Evolutionary conservation across 2,888 invertebrate genomes (phyloP).

Genomic region (Volucella inflata): DNA sequence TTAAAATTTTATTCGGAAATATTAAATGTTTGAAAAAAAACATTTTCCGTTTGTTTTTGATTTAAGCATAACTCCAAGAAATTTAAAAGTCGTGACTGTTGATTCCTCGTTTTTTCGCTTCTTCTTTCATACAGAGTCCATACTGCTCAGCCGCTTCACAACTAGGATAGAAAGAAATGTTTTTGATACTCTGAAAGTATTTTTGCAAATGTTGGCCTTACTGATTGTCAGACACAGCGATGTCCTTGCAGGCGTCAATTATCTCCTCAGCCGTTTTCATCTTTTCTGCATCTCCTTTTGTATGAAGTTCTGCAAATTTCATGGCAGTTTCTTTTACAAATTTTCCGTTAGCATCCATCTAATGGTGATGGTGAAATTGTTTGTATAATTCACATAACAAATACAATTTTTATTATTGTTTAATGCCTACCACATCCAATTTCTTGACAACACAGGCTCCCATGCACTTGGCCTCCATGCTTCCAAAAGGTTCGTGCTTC

Average conservation of each 20-base stretch:
- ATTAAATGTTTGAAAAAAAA: too few species aligned
- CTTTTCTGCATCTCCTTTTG: slow-evolving; percentile 77
- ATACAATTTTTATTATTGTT: not conserved
- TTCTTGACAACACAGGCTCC: slow-evolving; percentile 79
- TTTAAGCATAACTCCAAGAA: too few species aligned
- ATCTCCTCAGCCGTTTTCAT: slow-evolving; percentile 77
- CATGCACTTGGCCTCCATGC: slow-evolving; percentile 79
- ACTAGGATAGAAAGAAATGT: not conserved
- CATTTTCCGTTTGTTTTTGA: too few species aligned
- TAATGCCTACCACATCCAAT: slow-evolving; percentile 71
- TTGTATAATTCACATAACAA: not conserved
- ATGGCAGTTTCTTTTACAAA: slow-evolving; percentile 74
- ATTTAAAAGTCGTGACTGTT: slow-evolving; percentile 45
- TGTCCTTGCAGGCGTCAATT: slow-evolving; percentile 76
- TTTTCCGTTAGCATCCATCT: slow-evolving; percentile 79
- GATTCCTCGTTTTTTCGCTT: slow-evolving; percentile 77
- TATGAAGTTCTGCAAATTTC: slow-evolving; percentile 76
- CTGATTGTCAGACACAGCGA: slow-evolving; percentile 77
- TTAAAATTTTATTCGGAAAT: too few species aligned
- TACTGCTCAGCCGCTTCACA: slow-evolving; percentile 81
- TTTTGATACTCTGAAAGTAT: not conserved
- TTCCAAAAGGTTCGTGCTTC: slow-evolving; percentile 76
- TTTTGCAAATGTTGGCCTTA: not conserved
- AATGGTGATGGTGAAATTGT: not conserved
- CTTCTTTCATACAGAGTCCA: slow-evolving; percentile 77